Conservation (phyloP, 1,140 invertebrate genomes). For the Papilio polytes region DNA sequence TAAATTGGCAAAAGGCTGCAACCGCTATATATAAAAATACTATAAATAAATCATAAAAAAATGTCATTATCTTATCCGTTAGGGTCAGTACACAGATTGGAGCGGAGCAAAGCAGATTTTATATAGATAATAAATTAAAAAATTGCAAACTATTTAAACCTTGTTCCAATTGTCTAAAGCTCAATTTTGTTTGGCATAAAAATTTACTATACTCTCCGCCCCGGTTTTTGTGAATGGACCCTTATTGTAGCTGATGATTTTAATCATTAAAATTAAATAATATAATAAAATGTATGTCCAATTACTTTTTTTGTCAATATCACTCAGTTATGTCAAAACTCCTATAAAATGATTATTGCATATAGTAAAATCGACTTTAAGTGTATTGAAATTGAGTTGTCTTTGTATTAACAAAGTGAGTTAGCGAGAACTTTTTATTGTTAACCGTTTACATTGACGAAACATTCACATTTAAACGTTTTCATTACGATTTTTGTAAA, state of each 20-base stretch:
- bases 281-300: not conserved
- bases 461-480: not conserved
- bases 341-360: not conserved
- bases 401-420: not conserved
- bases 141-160: no score
- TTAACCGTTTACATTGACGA: constrained; percentile 29
- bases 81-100: no score
- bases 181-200: no score
- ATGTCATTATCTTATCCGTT: not conserved
- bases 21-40: not conserved
- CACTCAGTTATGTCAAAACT: not conserved
- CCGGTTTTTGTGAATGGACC: no score
- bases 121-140: no score
- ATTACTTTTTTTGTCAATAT: not conserved
- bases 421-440: not conserved
- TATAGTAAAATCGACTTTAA: not conserved
- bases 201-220: no score
- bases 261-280: not conserved
- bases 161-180: no score
- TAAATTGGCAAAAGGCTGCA: not conserved
- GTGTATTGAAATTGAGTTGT: not conserved
- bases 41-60: not conserved
- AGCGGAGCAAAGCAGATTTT: no score
- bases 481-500: not conserved
- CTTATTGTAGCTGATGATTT: not conserved